These are phyloP conservation scores for Hiodon alosoides DNA, from an alignment of 2,113 vertebrate genomes.

Conservation along the genomic window DNA sequence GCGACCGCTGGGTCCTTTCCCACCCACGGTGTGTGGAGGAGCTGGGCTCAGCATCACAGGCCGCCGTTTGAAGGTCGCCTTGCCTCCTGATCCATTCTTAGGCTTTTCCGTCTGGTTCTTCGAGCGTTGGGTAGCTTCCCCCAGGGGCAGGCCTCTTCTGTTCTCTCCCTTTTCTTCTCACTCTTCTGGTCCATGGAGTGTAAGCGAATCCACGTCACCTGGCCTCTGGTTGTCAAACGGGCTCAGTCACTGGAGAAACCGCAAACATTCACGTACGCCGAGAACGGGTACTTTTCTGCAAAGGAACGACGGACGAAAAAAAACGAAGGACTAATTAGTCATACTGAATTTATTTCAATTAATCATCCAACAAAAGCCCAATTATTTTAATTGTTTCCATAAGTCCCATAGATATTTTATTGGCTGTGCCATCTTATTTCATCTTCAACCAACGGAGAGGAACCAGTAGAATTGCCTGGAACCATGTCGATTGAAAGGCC, in stretches of 20 bases:
- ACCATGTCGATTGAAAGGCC: background rate
- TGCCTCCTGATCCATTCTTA: slow-evolving; percentile 28
- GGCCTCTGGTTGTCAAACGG: background rate
- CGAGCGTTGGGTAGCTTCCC: background rate
- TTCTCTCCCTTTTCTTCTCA: background rate
- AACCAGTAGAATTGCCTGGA: background rate
- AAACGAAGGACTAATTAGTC: background rate
- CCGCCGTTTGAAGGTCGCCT: slow-evolving; percentile 32
- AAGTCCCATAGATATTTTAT: background rate
- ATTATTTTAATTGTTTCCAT: slow-evolving; percentile 3
- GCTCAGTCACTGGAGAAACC: background rate
- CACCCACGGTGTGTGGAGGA: background rate
- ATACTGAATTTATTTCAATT: slow-evolving; percentile 5
- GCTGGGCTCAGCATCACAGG: background rate
- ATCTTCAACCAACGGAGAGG: background rate
- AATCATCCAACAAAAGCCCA: slow-evolving; percentile 4
- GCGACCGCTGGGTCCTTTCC: background rate
- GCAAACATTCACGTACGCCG: background rate
- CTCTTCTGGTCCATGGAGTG: too few relatives aligned
- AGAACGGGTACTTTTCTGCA: background rate
- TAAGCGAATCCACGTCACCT: background rate
- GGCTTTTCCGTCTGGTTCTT: slow-evolving; percentile 16
- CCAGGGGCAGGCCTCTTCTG: slow-evolving; percentile 3
- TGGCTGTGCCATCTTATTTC: background rate
- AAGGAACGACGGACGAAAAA: background rate